Base-by-base conservation (phyloP, 2,888 invertebrate genomes). In the Agrotis segetum region DNA sequence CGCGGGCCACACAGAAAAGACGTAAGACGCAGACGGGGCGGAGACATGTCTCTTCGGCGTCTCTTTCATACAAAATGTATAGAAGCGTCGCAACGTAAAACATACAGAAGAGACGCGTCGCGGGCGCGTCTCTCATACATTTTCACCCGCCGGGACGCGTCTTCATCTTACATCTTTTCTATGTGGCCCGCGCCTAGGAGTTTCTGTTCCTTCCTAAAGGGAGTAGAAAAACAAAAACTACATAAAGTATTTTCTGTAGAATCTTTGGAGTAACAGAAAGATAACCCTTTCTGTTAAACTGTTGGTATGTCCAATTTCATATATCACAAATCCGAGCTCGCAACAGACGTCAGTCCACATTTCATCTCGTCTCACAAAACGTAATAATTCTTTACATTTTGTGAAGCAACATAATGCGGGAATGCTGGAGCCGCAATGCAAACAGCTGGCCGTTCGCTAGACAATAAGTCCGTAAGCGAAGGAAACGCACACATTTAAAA, bases 371-470 rank as follows among this genome's bases (percentile, higher is more conserved):
- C 44, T 71, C 55, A 60, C 49, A 64, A 50, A 56, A 68, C 29
- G 56, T 52, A 67, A 75, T 68, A 74, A 67, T 65, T 71, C 67
- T 74, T 78, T 76, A 82, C 71, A 75, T 60, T 75, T 77, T 72
- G 50, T 47, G 79, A 62, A 82, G 69, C 72, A 81, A 84, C 69
- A 76, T 74, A 77, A 79, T 86, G 84, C 84, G 73, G 82, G 85
- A 91, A 89, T 86, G 89, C 90, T 90, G 91, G 91, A 92, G 88
- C 88, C 86, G 74, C 77, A 81, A 75, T 68, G 84, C 88, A 91
- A 91, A 92, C 87, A 91, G 84, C 89, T 87, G 87, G 84, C 84
- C 87, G 86, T 87, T 88, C 81, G 81, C 84, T 88, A 91, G 88
- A 92, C 91, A 91, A 90, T 90, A 83, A 85, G 86, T 85, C 82